phyloP scores from a whole-genome alignment of 2,888 invertebrate genomes.

The Elaeidobius kamerunicus region DNA sequence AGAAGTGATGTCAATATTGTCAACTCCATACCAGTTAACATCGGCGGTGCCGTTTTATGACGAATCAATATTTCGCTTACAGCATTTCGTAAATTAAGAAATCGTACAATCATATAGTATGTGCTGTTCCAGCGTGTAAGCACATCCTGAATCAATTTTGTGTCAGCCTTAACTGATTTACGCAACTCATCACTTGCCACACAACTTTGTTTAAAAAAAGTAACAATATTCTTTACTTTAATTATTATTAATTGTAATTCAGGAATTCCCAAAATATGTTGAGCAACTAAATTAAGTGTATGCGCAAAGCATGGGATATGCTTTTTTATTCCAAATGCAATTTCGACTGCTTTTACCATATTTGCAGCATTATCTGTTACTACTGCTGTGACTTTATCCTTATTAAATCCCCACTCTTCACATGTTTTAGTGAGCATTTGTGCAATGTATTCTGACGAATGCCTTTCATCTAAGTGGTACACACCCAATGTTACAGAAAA shows the following conservation, averaged over 20 bases:
- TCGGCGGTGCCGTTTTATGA: constrained; percentile 31
- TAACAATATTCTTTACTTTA: background rate
- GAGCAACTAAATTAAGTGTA: background rate
- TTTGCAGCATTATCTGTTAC: constrained; percentile 16
- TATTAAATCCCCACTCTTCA: constrained; percentile 33
- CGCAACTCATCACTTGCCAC: constrained; percentile 3
- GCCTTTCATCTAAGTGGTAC: constrained; percentile 24
- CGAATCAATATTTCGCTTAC: constrained; percentile 3
- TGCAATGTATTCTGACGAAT: constrained; percentile 33
- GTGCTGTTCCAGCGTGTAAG: constrained; percentile 41
- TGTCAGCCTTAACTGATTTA: background rate
- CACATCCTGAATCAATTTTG: constrained; percentile 36
- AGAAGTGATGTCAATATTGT: constrained; percentile 35
- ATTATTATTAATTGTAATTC: background rate
- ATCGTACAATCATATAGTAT: constrained; percentile 40
- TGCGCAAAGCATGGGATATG: background rate
- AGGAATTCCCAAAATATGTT: background rate
- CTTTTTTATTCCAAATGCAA: constrained; percentile 5
- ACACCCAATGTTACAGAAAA: background rate
- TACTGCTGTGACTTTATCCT: constrained; percentile 5
- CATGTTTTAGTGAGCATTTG: constrained; percentile 8
- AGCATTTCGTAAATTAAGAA: constrained; percentile 35
- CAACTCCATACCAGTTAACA: constrained; percentile 39
- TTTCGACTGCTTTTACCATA: constrained; percentile 8
- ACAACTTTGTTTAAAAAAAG: constrained; percentile 4